phyloP scores from a whole-genome alignment of 2,113 vertebrate species.

The Neotoma lepida region DNA sequence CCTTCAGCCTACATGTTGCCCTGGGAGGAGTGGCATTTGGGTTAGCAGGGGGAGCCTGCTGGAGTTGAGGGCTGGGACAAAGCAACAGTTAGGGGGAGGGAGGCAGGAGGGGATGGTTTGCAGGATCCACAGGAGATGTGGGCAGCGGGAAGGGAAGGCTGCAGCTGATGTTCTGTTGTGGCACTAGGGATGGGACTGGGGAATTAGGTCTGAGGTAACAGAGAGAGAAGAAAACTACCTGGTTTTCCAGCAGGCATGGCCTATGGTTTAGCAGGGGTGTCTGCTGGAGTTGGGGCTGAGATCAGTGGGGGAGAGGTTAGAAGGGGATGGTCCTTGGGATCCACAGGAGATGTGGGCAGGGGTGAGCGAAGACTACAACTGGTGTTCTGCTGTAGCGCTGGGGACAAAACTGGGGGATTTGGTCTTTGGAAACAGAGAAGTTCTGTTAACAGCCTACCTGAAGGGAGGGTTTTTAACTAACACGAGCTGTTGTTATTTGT shows the following conservation, averaged over 20 bases:
- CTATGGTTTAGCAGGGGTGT: neutral
- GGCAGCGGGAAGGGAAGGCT: no score
- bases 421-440: neutral
- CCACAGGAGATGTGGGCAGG: neutral
- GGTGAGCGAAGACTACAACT: neutral
- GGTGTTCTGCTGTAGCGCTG: neutral
- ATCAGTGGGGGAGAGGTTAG: neutral
- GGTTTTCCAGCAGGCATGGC: neutral
- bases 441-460: neutral
- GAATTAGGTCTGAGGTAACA: neutral
- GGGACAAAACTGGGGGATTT: neutral
- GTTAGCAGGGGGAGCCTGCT: no score
- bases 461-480: neutral
- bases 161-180: no score
- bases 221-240: neutral
- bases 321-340: neutral
- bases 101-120: no score
- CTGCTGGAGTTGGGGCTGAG: neutral
- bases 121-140: no score
- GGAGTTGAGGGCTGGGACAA: no score
- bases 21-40: no score
- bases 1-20: no score
- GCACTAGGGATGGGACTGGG: neutral
- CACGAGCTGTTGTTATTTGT: neutral
- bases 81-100: no score